Base-by-base conservation (phyloP, 2,113 vertebrate species). In the Columbina picui region DNA sequence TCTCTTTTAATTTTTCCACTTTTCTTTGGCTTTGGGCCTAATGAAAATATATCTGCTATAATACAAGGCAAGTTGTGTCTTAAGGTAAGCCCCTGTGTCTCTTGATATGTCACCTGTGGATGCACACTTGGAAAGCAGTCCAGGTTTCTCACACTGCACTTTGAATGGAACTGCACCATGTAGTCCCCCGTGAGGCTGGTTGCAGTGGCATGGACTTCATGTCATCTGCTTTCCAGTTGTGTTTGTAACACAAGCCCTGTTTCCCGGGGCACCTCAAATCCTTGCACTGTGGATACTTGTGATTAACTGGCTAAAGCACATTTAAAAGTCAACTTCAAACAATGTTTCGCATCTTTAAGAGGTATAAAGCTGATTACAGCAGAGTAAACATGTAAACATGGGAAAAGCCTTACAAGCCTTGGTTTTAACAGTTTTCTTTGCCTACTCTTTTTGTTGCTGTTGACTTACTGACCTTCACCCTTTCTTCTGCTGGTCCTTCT, bases 171-270 rank as follows among this genome's bases (percentile, higher is more conserved):
- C 78, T 34, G 47, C 29, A 20, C 14, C 5, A 4, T 8, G 32
- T 32, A 30, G 30, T 45, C 18, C 12, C 19, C 30, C 34, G 30
- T 50, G 55, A 57, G 61, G 61, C 67, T 61, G 41, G 9, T 20
- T 50, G 36, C 27, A 34, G 61, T 29, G 15, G 34, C 43, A 8
- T 0, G 0, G 36, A 16, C 61, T 39, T 8, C 5, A 8, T 56
- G 49, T 68, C 30, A 7, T 63, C 25, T 47, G 32, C 25, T 12
- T 64, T 59, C 38, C 56, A 32, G 18, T 14, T 50, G 63, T 16
- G 10, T 70, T 57, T 18, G n/a, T 68, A 64, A 75, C 55, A 63
- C 14, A 69, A 63, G 7, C 10, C 43, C 21, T 7, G 14, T 65
- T 82, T 47, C 50, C 21, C 43, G 43, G 19, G 52, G 9, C 22